Evolutionary conservation across 2,888 invertebrate genomes (phyloP).

Genomic region (Metacarcinus magister): DNA sequence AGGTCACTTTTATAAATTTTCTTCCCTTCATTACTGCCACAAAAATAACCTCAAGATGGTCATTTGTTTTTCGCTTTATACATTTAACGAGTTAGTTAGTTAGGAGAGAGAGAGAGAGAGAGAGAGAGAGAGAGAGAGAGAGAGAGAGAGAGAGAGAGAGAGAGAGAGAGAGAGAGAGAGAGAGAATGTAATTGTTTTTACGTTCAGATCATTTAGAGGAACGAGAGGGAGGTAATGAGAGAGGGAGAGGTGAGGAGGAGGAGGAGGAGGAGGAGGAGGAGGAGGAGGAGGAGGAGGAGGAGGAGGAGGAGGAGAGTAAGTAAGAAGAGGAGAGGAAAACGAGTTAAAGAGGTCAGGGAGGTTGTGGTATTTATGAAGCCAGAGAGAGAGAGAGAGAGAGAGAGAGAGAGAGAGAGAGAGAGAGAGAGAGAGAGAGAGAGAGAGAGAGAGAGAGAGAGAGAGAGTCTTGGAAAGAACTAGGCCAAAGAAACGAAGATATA

Average conservation of each 20-base stretch:
- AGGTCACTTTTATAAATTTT: neutral
- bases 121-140: conserved; percentile 60
- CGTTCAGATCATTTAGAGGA: neutral
- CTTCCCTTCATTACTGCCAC: neutral
- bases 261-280: no score
- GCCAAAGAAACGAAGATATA: neutral
- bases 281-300: neutral
- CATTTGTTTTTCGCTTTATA: neutral
- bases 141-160: conserved; percentile 54
- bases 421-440: conserved; percentile 57
- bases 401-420: conserved; percentile 59
- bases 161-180: neutral
- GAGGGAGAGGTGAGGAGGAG: conserved; percentile 12
- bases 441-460: conserved; percentile 49
- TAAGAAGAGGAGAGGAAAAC: no score
- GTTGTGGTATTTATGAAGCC: no score
- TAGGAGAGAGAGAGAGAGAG: conserved; percentile 56
- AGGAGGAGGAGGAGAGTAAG: neutral
- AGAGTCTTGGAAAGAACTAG: no score
- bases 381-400: conserved; percentile 51
- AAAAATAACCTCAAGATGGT: neutral
- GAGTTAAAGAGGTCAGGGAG: no score
- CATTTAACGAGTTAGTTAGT: neutral
- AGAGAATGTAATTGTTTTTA: neutral
- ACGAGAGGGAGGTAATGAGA: neutral